Percentiles rank a stretch among this genome's conserved stretches.
Conservation (phyloP, 2,113 vertebrate genomes). For the Electrona antarctica region DNA sequence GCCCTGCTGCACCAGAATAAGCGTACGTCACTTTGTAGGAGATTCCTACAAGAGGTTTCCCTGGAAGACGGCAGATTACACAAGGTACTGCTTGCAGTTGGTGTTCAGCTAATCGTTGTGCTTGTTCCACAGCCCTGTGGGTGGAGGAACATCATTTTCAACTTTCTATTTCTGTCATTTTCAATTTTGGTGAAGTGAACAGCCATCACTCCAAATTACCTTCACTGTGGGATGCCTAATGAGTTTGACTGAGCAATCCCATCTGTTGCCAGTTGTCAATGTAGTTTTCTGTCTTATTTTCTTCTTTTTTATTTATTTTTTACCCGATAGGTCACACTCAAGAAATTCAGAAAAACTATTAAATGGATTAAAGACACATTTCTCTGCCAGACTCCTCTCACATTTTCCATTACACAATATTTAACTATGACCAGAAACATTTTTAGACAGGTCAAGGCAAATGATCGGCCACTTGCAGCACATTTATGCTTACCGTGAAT, state of each 20-base stretch:
- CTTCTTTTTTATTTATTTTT: neutral
- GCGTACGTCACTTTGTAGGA: constrained; percentile 63
- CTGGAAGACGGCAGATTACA: constrained; percentile 35
- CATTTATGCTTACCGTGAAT: neutral
- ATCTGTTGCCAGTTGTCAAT: no score
- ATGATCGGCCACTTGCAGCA: neutral
- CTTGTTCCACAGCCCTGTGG: neutral
- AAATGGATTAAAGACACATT: neutral
- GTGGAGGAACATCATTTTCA: constrained; percentile 1
- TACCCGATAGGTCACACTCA: neutral
- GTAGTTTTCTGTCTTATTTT: neutral
- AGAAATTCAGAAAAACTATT: neutral
- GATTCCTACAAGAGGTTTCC: constrained; percentile 67
- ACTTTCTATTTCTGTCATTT: constrained; percentile 22
- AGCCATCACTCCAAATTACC: constrained; percentile 20
- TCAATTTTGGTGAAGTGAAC: neutral
- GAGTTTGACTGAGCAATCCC: neutral
- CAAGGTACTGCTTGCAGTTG: constrained; percentile 48
- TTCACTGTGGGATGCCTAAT: constrained; percentile 4
- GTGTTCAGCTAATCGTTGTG: neutral
- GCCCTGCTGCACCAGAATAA: constrained; percentile 20
- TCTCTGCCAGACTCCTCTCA: neutral
- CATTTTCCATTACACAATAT: neutral
- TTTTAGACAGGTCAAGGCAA: neutral
- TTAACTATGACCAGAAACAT: neutral